A percentile compares a stretch with the other conserved stretches of the same genome.
phyloP scores from a whole-genome alignment of 2,797 vertebrate genomes.

The Numenius phaeopus region DNA sequence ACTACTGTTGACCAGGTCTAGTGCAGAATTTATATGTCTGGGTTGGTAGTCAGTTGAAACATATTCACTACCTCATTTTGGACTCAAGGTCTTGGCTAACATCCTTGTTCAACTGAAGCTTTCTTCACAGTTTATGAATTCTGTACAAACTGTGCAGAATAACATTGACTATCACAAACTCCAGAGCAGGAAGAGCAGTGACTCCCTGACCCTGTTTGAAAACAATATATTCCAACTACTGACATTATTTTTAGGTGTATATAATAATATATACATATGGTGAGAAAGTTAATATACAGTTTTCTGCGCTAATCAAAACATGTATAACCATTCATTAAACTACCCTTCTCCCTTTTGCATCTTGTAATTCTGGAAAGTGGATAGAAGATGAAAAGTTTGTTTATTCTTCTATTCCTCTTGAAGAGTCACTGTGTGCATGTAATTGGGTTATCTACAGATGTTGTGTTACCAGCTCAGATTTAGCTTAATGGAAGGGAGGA shows the following conservation, averaged over 20 bases:
- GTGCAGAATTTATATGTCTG: not conserved
- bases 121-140: not conserved
- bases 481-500: not conserved
- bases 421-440: not conserved
- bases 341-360: not conserved
- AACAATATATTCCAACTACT: not conserved
- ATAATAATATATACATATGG: not conserved
- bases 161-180: not conserved
- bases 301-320: not conserved
- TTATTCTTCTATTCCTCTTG: not conserved
- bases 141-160: not conserved
- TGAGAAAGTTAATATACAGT: not conserved
- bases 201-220: not conserved
- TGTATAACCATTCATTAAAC: not conserved
- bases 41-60: not conserved
- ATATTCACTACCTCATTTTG: not conserved
- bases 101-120: not conserved
- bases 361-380: not conserved
- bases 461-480: not conserved
- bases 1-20: not conserved
- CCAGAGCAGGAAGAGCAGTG: not conserved
- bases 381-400: not conserved
- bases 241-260: not conserved
- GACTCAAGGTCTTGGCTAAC: not conserved
- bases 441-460: accelerated